Evolutionary conservation across 2,113 vertebrate genomes (phyloP).

Genomic region (Tretioscincus oriximinensis): DNA sequence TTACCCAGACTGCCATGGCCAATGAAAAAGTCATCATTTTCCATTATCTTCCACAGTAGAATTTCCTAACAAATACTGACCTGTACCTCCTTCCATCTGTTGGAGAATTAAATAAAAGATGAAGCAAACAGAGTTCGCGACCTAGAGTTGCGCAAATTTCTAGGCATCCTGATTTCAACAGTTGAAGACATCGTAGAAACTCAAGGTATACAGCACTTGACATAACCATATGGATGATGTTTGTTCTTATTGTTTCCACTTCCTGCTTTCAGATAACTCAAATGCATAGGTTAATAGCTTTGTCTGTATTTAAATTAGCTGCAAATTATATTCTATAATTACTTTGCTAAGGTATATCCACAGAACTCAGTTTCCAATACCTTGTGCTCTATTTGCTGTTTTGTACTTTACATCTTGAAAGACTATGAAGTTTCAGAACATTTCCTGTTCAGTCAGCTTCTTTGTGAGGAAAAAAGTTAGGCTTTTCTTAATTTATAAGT

Average conservation of each 20-base stretch:
- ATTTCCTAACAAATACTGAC: conserved; percentile 63
- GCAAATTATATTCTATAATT: conserved; percentile 13
- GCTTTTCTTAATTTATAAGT: neutral
- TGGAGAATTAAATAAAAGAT: conserved; percentile 60
- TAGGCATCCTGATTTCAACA: conserved; percentile 32
- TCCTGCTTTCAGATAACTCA: neutral
- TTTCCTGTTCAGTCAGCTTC: neutral
- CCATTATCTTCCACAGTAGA: conserved; percentile 42
- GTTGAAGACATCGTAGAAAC: conserved; percentile 27
- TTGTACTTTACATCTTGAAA: neutral
- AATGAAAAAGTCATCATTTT: conserved; percentile 39
- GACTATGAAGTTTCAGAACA: neutral
- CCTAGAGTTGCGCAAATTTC: conserved; percentile 35
- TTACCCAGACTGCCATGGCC: conserved; percentile 16
- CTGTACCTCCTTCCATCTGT: conserved; percentile 49
- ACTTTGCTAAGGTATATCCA: neutral
- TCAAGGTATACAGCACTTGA: conserved; percentile 5
- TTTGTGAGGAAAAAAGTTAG: neutral
- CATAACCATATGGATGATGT: neutral
- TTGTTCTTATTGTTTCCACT: conserved; percentile 33
- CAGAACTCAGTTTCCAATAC: neutral
- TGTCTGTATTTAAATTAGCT: conserved; percentile 7
- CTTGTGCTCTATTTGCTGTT: neutral
- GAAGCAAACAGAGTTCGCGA: conserved; percentile 39
- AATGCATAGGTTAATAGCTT: conserved; percentile 14